Conservation (phyloP, 2,113 vertebrate genomes). For the Cinclus mexicanus region DNA sequence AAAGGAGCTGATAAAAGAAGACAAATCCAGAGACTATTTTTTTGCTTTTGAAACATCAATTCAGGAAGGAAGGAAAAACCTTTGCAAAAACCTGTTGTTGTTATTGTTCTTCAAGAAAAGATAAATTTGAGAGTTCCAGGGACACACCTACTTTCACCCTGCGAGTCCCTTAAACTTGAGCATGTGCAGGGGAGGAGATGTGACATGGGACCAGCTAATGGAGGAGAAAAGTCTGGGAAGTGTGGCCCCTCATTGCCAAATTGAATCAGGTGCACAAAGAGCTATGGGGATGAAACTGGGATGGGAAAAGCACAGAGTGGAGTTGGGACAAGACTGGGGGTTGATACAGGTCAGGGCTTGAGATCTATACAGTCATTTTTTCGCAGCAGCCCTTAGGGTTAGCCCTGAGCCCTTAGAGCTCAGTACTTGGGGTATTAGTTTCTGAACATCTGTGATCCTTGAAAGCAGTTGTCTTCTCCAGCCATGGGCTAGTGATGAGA, state of each 20-base stretch:
- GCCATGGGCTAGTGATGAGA: not conserved
- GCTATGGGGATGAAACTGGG: not conserved
- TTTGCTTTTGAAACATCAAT: not conserved
- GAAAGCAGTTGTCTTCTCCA: not conserved
- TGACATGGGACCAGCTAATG: not conserved
- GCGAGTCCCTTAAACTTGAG: not conserved
- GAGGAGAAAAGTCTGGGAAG: not conserved
- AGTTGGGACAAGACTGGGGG: not conserved
- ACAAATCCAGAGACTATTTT: not conserved
- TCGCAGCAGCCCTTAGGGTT: not conserved
- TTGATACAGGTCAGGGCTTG: not conserved
- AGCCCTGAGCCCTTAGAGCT: too few species aligned
- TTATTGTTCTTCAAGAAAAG: not conserved
- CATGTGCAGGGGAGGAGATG: not conserved
- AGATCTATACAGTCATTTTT: fast-evolving
- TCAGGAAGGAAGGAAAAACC: not conserved
- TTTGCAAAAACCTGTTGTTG: not conserved
- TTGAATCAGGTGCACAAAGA: not conserved
- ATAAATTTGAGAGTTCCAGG: not conserved
- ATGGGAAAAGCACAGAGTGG: not conserved
- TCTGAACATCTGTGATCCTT: not conserved
- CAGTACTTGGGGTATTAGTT: fast-evolving
- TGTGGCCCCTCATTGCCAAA: not conserved
- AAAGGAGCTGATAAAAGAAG: not conserved
- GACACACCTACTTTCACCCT: not conserved